A percentile compares a stretch with the other conserved stretches of the same genome.
These are phyloP conservation scores for Disparrhopalites patrizii DNA, from an alignment of 2,888 invertebrate genomes.

Conservation along the genomic window DNA sequence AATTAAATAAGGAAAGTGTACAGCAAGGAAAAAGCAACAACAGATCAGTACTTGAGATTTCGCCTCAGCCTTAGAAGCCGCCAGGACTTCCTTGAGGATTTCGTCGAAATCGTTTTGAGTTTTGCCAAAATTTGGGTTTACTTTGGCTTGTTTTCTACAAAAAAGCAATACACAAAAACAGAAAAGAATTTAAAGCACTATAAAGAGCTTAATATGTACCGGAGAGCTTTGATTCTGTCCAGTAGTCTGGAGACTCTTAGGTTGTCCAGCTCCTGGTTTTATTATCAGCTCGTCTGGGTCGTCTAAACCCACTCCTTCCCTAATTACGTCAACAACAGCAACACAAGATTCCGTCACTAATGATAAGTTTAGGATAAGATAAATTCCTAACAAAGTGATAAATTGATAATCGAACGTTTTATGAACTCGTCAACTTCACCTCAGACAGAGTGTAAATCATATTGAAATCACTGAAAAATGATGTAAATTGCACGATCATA, in stretches of 20 bases:
- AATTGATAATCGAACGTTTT: too few species aligned
- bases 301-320: constrained; percentile 34
- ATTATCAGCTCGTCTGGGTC: constrained; percentile 37
- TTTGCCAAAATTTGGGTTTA: constrained; percentile 15
- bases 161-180: constrained; percentile 26
- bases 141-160: constrained; percentile 21
- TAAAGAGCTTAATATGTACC: constrained; percentile 26
- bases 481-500: too few species aligned
- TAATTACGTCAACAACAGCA: constrained; percentile 12
- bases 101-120: constrained; percentile 30
- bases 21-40: constrained; percentile 9
- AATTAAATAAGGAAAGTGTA: constrained; percentile 2
- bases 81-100: constrained; percentile 40
- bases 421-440: too few species aligned
- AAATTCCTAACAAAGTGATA: too few species aligned
- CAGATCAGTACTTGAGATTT: constrained; percentile 31
- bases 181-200: constrained; percentile 7
- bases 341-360: too few species aligned
- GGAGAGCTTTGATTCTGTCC: constrained; percentile 29
- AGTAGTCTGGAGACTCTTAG: constrained; percentile 17
- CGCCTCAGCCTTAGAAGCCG: constrained; percentile 41
- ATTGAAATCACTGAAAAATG: too few species aligned
- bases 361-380: too few species aligned
- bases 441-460: too few species aligned
- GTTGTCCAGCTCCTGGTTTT: constrained; percentile 28